Evolutionary conservation across 1,140 invertebrate genomes (phyloP).

Genomic region (Microplitis demolitor): DNA sequence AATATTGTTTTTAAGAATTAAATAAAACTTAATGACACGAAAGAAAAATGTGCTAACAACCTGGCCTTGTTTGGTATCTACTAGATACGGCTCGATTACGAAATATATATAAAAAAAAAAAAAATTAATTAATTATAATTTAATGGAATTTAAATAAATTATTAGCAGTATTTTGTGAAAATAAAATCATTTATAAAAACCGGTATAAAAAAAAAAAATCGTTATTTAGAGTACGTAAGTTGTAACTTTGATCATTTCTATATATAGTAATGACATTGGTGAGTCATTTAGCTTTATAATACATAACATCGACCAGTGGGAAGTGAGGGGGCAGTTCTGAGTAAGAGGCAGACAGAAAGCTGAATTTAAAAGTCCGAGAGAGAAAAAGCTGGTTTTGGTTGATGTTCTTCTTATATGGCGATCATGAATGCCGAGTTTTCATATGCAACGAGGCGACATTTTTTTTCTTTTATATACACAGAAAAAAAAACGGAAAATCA

Average conservation of each 20-base stretch:
- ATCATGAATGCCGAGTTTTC: conserved; percentile 20
- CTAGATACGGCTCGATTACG: not conserved
- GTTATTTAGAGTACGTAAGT: conserved; percentile 35
- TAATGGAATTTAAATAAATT: not conserved
- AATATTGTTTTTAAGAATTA: no score
- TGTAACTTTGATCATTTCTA: conserved; percentile 46
- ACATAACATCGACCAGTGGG: conserved; percentile 24
- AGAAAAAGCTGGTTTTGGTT: conserved; percentile 22
- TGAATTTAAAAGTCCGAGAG: no score
- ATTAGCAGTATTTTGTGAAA: not conserved
- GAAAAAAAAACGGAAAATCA: no score
- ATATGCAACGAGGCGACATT: not conserved
- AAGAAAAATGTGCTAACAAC: not conserved
- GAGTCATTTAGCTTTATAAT: conserved; percentile 44
- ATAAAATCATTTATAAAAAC: not conserved
- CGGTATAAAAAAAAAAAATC: conserved; percentile 26
- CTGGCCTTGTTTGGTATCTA: not conserved
- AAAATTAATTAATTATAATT: not conserved
- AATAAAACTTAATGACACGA: no score
- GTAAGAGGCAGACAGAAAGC: conserved; percentile 1
- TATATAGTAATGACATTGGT: conserved; percentile 58
- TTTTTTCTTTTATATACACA: no score
- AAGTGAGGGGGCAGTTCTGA: conserved; percentile 30
- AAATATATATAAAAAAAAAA: not conserved
- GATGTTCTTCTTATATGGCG: conserved; percentile 3